phyloP scores from a whole-genome alignment of 2,113 vertebrate genomes.

The Forbesichthys papilliferus region DNA sequence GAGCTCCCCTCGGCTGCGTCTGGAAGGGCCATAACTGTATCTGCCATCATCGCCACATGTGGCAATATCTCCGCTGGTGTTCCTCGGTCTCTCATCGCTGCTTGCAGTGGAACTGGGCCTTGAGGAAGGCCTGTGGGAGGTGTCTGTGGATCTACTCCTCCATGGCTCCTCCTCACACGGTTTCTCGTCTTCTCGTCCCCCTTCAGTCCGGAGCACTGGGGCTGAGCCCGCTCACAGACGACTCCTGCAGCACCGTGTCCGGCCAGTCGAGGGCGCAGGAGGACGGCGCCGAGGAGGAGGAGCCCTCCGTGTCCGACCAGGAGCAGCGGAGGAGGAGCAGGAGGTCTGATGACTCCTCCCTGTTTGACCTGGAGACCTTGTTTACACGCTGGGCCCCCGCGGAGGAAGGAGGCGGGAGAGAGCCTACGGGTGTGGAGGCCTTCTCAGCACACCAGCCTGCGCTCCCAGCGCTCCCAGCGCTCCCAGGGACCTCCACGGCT shows the following conservation, averaged over 20 bases:
- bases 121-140: too few relatives aligned
- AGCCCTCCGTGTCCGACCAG: not conserved
- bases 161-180: too few relatives aligned
- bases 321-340: not conserved
- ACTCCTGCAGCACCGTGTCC: conserved; percentile 2
- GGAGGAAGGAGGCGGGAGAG: conserved; percentile 44
- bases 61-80: too few relatives aligned
- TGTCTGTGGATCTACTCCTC: not conserved
- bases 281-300: conserved; percentile 35
- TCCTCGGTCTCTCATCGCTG: too few relatives aligned
- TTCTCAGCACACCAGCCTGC: too few relatives aligned
- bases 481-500: too few relatives aligned
- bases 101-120: too few relatives aligned
- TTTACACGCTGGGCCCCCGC: conserved; percentile 63
- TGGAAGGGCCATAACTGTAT: too few relatives aligned
- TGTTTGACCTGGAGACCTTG: conserved; percentile 66
- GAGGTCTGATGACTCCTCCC: conserved; percentile 40
- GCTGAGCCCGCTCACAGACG: conserved; percentile 22
- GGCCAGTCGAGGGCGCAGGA: conserved; percentile 35
- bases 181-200: not conserved
- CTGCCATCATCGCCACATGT: too few relatives aligned
- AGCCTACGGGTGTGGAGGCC: not conserved
- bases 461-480: too few relatives aligned
- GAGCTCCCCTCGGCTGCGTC: too few relatives aligned
- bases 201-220: conserved; percentile 21